phyloP scores from a whole-genome alignment of 2,113 vertebrate species.

The Grantiella picta region DNA sequence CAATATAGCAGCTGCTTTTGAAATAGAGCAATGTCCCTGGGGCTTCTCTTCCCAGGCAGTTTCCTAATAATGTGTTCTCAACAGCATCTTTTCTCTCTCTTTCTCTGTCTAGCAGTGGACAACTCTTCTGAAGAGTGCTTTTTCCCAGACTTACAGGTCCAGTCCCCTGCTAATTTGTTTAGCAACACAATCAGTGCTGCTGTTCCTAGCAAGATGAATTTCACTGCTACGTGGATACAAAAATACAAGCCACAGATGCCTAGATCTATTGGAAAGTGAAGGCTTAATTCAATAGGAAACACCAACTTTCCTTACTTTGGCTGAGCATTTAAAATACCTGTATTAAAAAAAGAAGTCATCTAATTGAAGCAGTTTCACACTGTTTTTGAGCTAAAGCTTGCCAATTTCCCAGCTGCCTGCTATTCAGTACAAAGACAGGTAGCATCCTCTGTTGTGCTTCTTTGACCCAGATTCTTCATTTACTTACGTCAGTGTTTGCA shows the following conservation, averaged over 20 bases:
- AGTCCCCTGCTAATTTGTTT: not conserved
- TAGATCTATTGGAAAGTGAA: not conserved
- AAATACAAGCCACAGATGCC: not conserved
- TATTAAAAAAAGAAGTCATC: not conserved
- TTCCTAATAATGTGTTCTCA: not conserved
- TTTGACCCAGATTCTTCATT: conserved; percentile 29
- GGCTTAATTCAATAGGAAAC: not conserved
- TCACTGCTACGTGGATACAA: not conserved
- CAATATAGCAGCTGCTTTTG: not conserved
- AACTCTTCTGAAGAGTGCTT: not conserved
- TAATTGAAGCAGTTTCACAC: not conserved
- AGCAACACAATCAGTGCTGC: not conserved
- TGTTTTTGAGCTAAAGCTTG: not conserved
- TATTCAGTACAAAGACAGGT: conserved; percentile 38
- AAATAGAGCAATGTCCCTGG: not conserved
- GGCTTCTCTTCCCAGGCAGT: not conserved
- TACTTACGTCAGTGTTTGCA: not conserved
- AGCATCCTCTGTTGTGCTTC: conserved; percentile 10
- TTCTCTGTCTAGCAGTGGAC: not conserved
- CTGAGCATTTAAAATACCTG: not conserved
- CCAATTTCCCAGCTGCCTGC: conserved; percentile 18
- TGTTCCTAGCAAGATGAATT: not conserved
- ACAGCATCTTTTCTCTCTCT: not conserved
- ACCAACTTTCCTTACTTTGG: not conserved
- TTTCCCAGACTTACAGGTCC: not conserved